Evolutionary conservation across 2,797 vertebrate genomes (phyloP).

Genomic region (Morus bassanus): DNA sequence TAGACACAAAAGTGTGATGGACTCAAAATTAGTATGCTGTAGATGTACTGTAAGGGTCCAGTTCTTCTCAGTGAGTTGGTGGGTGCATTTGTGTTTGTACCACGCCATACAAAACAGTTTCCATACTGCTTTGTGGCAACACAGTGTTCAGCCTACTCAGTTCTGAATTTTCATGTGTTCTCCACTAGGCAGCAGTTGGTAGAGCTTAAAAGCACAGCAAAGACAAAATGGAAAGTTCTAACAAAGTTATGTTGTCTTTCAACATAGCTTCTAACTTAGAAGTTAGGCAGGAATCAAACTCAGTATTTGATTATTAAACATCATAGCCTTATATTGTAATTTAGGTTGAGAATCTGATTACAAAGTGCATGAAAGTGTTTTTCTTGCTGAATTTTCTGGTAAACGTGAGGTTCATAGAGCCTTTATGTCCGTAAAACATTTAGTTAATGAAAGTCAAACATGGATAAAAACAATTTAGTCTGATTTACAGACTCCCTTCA

Average conservation of each 20-base stretch:
- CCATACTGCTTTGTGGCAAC: accelerated
- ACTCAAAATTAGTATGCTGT: not conserved
- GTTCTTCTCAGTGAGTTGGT: not conserved
- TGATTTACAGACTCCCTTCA: conserved; percentile 91
- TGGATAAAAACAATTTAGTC: conserved; percentile 87
- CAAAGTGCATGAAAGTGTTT: conserved; percentile 17
- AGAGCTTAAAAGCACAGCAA: not conserved
- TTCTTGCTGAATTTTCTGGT: conserved; percentile 71
- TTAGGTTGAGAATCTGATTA: not conserved
- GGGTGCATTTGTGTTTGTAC: not conserved
- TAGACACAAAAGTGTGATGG: not conserved
- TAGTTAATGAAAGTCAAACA: conserved; percentile 90
- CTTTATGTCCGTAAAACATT: conserved; percentile 84
- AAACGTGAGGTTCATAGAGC: conserved; percentile 78
- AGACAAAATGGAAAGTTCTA: not conserved
- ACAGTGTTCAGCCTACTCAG: not conserved
- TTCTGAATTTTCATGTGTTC: conserved; percentile 2
- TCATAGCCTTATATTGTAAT: not conserved
- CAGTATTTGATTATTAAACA: conserved; percentile 27
- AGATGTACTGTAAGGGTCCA: accelerated
- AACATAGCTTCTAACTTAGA: not conserved
- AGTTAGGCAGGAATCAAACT: not conserved
- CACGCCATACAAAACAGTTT: not conserved
- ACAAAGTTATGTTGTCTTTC: not conserved
- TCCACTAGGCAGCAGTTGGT: conserved; percentile 12